Base-by-base conservation (phyloP, 2,888 invertebrate genomes). In the Therioaphis trifolii region DNA sequence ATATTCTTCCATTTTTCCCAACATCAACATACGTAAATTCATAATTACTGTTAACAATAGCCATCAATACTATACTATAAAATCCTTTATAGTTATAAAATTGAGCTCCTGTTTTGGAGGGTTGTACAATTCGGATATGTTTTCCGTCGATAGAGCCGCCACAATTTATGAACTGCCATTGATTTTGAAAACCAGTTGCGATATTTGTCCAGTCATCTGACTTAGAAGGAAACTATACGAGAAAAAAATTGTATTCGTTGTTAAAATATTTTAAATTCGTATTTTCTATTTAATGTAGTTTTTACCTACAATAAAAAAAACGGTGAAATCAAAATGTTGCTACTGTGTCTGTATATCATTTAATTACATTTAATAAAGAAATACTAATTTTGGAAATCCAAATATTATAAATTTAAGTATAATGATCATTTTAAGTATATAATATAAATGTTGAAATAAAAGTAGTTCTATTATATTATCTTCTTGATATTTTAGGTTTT, bases 71-170 rank as follows among this genome's bases (percentile, higher is more conserved):
- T 24, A 86, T 85, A 58, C 86, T 85, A 68, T 75, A 86, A 74
- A 71, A 85, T 29, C 80, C 84, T 77, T 86, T 86, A 66, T 86
- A 86, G 84, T 86, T 86, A 75, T 85, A 85, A 71, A 80, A 86
- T 11, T 61, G 29, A 58, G 85, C 79, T 14, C 86, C 86, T 58
- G 85, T 80, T 35, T 85, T 78, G 46, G 84, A 84, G 27, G 86
- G 86, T 29, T 75, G 76, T 18, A 72, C 49, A 61, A 86, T 86
- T 24, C 82, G 43, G 11, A 11, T 63, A 66, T 85, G 86, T 52
- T 85, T 84, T 15, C 85, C 85, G 58, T 85, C 84, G 21, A 85
- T 82, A 2, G 75, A 61, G 14, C 84, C 85, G 9, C 75, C 75
- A 66, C 85, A 86, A 29, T 86, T 84, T 5, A 85, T 77, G 49